A percentile compares a stretch with the other conserved stretches of the same genome.
phyloP scores from a whole-genome alignment of 2,888 invertebrate genomes.

The Phyllotreta cruciferae region DNA sequence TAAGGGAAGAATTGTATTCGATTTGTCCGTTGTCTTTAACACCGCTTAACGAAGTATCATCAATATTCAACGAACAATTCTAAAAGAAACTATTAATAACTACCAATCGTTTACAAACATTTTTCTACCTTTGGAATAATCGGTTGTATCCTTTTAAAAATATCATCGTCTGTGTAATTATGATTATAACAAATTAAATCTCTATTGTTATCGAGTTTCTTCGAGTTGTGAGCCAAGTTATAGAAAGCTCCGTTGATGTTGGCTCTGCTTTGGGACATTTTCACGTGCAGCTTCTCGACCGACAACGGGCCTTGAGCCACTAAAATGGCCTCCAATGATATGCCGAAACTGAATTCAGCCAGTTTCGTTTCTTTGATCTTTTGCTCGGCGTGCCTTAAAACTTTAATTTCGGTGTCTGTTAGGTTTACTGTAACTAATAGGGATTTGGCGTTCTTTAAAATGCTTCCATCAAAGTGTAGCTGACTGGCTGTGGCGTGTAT shows the following conservation, averaged over 20 bases:
- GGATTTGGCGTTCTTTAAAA: conserved; percentile 72
- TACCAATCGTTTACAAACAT: conserved; percentile 9
- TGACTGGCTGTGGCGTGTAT: conserved; percentile 76
- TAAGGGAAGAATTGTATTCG: conserved; percentile 70
- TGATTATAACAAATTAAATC: conserved; percentile 36
- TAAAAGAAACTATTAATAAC: conserved; percentile 56
- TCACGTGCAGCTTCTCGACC: conserved; percentile 77
- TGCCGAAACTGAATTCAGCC: conserved; percentile 75
- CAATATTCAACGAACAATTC: conserved; percentile 75
- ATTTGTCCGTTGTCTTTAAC: conserved; percentile 73
- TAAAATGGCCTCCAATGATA: conserved; percentile 78
- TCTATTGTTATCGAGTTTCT: conserved; percentile 28
- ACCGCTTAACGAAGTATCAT: conserved; percentile 73
- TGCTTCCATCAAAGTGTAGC: conserved; percentile 72
- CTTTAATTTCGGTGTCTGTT: conserved; percentile 69
- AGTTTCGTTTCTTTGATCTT: conserved; percentile 68
- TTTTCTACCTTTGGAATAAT: conserved; percentile 77
- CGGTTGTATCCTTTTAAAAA: conserved; percentile 73
- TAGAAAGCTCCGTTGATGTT: conserved; percentile 68
- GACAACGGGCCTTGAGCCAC: conserved; percentile 85
- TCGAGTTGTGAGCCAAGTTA: conserved; percentile 58
- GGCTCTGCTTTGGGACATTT: conserved; percentile 66
- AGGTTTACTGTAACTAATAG: conserved; percentile 77
- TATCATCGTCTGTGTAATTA: conserved; percentile 62
- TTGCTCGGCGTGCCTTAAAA: conserved; percentile 64